A percentile compares a stretch with the other conserved stretches of the same genome.
phyloP scores from a whole-genome alignment of 2,113 vertebrate genomes.

The Lepisosteus osseus region DNA sequence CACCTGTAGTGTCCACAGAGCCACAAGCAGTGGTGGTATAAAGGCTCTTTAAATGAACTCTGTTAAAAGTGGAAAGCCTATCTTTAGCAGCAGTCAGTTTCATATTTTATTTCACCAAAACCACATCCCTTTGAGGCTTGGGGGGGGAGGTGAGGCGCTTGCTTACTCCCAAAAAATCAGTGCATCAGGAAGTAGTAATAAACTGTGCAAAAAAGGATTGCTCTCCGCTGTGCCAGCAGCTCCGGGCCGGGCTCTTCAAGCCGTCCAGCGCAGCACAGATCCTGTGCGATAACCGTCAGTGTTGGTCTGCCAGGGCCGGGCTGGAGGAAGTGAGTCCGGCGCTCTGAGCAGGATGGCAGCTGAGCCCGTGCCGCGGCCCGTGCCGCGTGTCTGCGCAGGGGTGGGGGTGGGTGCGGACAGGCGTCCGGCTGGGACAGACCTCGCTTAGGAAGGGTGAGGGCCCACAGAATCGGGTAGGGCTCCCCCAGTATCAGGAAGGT shows the following conservation, averaged over 20 bases:
- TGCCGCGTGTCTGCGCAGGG: too few species aligned
- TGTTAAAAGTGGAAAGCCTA: not conserved
- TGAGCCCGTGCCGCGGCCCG: not conserved
- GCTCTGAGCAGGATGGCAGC: not conserved
- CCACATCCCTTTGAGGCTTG: not conserved
- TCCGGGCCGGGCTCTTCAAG: not conserved
- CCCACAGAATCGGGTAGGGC: too few species aligned
- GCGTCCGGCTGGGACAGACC: too few species aligned
- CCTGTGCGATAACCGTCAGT: too few species aligned
- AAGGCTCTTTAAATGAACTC: not conserved
- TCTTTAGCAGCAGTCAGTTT: slow-evolving; percentile 2
- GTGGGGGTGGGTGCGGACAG: too few species aligned
- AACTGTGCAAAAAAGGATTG: not conserved
- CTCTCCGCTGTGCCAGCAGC: not conserved
- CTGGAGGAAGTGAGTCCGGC: not conserved
- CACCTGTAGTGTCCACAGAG: not conserved
- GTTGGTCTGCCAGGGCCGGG: not conserved
- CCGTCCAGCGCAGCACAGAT: not conserved
- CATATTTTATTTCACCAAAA: not conserved
- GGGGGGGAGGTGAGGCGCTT: not conserved
- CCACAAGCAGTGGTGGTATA: not conserved
- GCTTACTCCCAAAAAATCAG: not conserved
- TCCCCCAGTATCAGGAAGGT: too few species aligned
- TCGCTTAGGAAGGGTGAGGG: too few species aligned
- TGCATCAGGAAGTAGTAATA: not conserved